Evolutionary conservation across 2,888 invertebrate species (phyloP), one percentile per base, ranked within the genome.

Genomic region (Suillia variegata): DNA sequence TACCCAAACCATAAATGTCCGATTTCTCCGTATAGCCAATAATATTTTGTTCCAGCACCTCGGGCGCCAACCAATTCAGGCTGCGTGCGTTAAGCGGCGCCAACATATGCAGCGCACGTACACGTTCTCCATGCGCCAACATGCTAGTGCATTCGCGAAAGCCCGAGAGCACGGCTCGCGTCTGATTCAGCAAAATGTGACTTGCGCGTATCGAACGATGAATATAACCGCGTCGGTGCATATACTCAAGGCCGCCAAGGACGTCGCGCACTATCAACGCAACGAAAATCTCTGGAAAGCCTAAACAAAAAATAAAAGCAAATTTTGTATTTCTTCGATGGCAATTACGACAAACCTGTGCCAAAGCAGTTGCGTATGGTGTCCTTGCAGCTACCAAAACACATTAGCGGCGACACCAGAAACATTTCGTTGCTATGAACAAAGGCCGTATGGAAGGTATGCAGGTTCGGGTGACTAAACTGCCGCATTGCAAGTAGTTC

Each of bases 41-140:
- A 34, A 94, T 82, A 81, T 94, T 93, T 85, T 96, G 96, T 81
- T 93, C 91, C 42, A 97, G 82, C 10, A 96, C 83, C 80, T 97
- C 96, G 0, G 96, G 96, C 73, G 96, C 95, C 13, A 95, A 85
- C 94, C 96, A 97, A 82, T 93, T 92, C 4, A 96, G 83, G 64
- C 86, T 85, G 17, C 77, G 74, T 38, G 68, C 69, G 13, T 82
- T 80, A 74, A 91, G 90, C 0, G 87, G 85, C 1, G 94, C 93
- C 77, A 94, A 89, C 45, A 88, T 88, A 81, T 93, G 91, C 26
- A 95, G 85, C 20, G 85, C 86, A 63, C 84, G 84, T 69, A 87
- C 87, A 75, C 90, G 85, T 68, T 86, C 86, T 1, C 94, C 94
- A 70, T 90, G 87, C 63, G 86, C 84, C 66, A 92, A 84, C 69